A percentile compares a stretch with the other conserved stretches of the same genome.
phyloP scores from a whole-genome alignment of 1,140 invertebrate species.

The Drosophila varians region DNA sequence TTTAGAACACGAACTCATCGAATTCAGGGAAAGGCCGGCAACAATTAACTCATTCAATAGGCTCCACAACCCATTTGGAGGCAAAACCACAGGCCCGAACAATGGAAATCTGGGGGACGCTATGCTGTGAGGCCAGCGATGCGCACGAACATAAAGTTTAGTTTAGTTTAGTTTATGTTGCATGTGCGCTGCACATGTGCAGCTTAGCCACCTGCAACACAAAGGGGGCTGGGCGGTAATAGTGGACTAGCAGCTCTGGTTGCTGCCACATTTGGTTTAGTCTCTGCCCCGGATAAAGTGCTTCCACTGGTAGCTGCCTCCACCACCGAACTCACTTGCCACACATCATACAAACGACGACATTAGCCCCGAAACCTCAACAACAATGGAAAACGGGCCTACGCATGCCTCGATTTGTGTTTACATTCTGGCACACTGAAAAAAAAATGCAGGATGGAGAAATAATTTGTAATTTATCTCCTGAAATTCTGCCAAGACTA shows the following conservation, averaged over 20 bases:
- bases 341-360: slow-evolving; percentile 63
- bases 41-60: slow-evolving; percentile 35
- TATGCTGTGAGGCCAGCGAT: slow-evolving; percentile 50
- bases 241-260: background rate
- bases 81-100: slow-evolving; percentile 33
- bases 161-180: slow-evolving; percentile 31
- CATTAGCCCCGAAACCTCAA: slow-evolving; percentile 69
- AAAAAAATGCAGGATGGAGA: background rate
- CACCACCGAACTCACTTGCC: slow-evolving; percentile 6
- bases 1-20: background rate
- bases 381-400: slow-evolving; percentile 50
- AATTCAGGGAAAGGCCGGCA: slow-evolving; percentile 49
- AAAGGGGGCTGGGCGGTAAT: slow-evolving; percentile 15
- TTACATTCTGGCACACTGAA: slow-evolving; percentile 17
- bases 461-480: too few species aligned
- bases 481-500: too few species aligned
- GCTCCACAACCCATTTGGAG: slow-evolving; percentile 10
- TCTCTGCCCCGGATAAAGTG: slow-evolving; percentile 2
- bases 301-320: slow-evolving; percentile 1
- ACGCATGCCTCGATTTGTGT: slow-evolving; percentile 58
- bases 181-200: slow-evolving; percentile 65
- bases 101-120: slow-evolving; percentile 36
- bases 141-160: slow-evolving; percentile 66
- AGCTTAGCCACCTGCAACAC: background rate
- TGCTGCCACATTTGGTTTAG: slow-evolving; percentile 24